Percentiles rank a stretch among this genome's conserved stretches.
Evolutionary conservation across 2,113 vertebrate genomes (phyloP).

Genomic region (Asarcornis scutulata): DNA sequence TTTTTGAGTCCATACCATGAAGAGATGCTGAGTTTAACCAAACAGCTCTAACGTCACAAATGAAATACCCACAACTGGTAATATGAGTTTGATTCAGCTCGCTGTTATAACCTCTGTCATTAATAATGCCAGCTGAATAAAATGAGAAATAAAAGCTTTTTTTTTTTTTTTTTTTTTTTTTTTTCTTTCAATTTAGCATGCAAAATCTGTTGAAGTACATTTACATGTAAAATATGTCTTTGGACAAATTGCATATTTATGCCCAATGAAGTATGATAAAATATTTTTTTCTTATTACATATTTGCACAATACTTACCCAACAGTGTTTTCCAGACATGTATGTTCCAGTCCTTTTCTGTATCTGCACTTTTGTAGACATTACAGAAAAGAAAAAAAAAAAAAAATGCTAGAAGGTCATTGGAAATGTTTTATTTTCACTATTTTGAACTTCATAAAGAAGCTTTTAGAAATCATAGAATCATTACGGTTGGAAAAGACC

Average conservation of each 20-base stretch:
- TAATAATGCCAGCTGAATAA: neutral
- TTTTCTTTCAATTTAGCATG: neutral
- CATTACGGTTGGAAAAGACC: too few relatives aligned
- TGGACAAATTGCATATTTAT: neutral
- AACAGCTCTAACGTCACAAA: neutral
- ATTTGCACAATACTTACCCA: neutral
- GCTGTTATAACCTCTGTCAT: neutral
- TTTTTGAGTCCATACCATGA: neutral
- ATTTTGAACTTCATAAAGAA: neutral
- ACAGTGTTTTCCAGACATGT: neutral
- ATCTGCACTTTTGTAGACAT: neutral
- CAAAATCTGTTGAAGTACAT: neutral
- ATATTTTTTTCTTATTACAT: neutral
- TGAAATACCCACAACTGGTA: neutral
- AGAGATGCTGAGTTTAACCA: neutral
- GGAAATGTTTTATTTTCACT: neutral
- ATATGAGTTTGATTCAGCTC: neutral
- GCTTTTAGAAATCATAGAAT: neutral
- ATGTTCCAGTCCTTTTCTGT: neutral
- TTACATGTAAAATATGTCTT: neutral
- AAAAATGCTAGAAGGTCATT: neutral
- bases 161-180: too few relatives aligned
- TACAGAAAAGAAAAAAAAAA: neutral
- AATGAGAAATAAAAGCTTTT: neutral
- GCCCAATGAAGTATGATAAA: neutral